Evolutionary conservation across 1,140 invertebrate species (phyloP).

Genomic region (Drosophila micromelanica): DNA sequence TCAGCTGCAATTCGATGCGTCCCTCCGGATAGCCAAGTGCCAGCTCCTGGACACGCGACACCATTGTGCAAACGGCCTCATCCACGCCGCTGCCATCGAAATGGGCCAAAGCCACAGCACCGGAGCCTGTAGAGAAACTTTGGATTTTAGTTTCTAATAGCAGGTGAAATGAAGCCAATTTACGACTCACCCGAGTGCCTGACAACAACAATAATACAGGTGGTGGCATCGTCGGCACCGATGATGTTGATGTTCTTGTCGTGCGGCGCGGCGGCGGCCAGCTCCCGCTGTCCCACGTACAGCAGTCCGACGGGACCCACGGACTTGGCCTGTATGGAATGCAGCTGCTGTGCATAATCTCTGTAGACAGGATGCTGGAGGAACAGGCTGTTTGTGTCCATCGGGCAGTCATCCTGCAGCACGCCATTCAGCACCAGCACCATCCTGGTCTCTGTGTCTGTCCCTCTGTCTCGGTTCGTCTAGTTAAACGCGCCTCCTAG

Average conservation of each 20-base stretch:
- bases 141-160: constrained; percentile 25
- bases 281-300: constrained; percentile 95
- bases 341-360: constrained; percentile 91
- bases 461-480: not conserved
- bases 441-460: constrained; percentile 85
- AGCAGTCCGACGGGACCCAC: constrained; percentile 93
- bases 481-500: not conserved
- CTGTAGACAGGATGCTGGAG: constrained; percentile 92
- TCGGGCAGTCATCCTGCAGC: constrained; percentile 92
- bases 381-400: constrained; percentile 91
- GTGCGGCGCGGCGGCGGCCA: constrained; percentile 94
- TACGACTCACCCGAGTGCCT: constrained; percentile 93
- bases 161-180: constrained; percentile 58
- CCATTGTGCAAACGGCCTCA: constrained; percentile 91
- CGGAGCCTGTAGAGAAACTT: constrained; percentile 88
- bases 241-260: constrained; percentile 96
- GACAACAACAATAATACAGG: constrained; percentile 95
- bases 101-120: constrained; percentile 94
- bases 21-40: constrained; percentile 93
- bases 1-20: constrained; percentile 93
- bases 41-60: constrained; percentile 92
- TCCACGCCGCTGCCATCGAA: constrained; percentile 94
- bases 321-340: constrained; percentile 87
- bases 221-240: constrained; percentile 97
- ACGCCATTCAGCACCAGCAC: constrained; percentile 94